Evolutionary conservation across 2,888 invertebrate species (phyloP).

Genomic region (Hypercompe scribonia): DNA sequence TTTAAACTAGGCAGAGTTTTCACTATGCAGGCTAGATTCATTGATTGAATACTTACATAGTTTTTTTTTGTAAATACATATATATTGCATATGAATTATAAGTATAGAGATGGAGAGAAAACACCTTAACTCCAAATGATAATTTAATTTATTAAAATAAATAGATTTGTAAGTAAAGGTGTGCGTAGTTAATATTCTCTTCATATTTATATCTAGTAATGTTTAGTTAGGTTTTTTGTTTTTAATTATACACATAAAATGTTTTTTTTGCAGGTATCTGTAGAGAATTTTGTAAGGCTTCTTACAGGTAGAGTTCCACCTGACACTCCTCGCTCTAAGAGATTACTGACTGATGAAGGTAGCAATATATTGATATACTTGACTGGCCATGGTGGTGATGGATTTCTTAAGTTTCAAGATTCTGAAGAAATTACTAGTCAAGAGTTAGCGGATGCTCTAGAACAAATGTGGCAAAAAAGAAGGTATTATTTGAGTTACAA

Average conservation of each 20-base stretch:
- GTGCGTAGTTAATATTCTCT: not conserved
- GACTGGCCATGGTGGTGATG: slow-evolving; percentile 99
- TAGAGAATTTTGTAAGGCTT: slow-evolving; percentile 98
- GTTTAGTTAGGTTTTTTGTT: not conserved
- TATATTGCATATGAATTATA: too few relatives aligned
- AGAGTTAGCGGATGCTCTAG: slow-evolving; percentile 99
- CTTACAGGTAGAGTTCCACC: slow-evolving; percentile 97
- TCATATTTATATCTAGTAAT: not conserved
- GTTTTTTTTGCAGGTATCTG: slow-evolving; percentile 91
- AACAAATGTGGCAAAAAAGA: slow-evolving; percentile 99
- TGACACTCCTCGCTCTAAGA: slow-evolving; percentile 97
- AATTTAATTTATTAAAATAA: too few relatives aligned
- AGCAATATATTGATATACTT: slow-evolving; percentile 98
- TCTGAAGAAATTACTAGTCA: slow-evolving; percentile 99
- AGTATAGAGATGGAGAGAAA: too few relatives aligned
- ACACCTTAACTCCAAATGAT: too few relatives aligned
- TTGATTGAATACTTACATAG: too few relatives aligned
- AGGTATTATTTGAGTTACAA: too few relatives aligned
- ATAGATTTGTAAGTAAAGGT: too few relatives aligned
- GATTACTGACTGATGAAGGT: slow-evolving; percentile 97
- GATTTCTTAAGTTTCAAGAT: slow-evolving; percentile 99
- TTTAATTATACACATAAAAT: not conserved
- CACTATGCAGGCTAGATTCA: too few relatives aligned
- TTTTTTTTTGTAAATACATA: too few relatives aligned
- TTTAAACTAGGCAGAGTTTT: too few relatives aligned